phyloP scores from a whole-genome alignment of 2,113 vertebrate genomes.

The Agapornis roseicollis region DNA sequence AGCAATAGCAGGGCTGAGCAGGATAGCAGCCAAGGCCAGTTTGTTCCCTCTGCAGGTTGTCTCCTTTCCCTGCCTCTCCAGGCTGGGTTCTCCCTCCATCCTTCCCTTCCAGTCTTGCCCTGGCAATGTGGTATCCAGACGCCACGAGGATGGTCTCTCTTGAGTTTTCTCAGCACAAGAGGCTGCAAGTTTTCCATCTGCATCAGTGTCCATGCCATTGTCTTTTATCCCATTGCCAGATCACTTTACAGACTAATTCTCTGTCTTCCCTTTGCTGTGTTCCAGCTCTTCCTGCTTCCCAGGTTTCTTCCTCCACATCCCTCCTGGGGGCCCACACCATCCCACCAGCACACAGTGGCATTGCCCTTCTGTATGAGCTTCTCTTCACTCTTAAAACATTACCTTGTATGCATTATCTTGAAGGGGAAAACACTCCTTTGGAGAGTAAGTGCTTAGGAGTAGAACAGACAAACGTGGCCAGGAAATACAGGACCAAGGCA shows the following conservation, averaged over 20 bases:
- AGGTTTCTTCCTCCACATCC: neutral
- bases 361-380: neutral
- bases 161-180: neutral
- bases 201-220: accelerated
- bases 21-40: neutral
- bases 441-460: neutral
- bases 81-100: neutral
- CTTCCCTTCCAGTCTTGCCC: neutral
- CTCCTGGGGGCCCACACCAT: neutral
- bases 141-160: neutral
- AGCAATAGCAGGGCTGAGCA: neutral
- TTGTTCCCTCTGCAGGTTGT: neutral
- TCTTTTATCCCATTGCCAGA: neutral
- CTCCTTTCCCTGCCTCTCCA: neutral
- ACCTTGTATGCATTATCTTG: neutral
- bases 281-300: neutral
- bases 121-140: neutral
- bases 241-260: neutral
- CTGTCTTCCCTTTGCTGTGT: neutral
- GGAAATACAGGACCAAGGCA: neutral
- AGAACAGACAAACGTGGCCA: neutral
- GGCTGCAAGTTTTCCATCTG: neutral
- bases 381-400: neutral
- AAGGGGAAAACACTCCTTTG: neutral
- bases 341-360: neutral